These are phyloP conservation scores for Mus minutoides DNA, from an alignment of 2,797 vertebrate species.

Conservation along the genomic window DNA sequence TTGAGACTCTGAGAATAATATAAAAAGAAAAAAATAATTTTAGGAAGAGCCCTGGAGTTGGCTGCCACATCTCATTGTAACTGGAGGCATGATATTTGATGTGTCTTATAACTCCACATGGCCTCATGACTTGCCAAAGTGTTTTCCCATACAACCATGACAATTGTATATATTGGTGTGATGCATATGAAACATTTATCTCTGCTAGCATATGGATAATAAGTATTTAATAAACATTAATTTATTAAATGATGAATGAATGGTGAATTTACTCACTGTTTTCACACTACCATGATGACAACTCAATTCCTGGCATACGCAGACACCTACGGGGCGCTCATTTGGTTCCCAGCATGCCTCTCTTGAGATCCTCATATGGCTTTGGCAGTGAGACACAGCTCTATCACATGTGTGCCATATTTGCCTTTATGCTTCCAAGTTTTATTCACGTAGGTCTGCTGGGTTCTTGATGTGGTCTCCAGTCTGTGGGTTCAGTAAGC, in stretches of 20 bases:
- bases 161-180: conserved; percentile 10
- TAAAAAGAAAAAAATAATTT: background rate
- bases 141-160: background rate
- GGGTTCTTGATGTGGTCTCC: conserved; percentile 34
- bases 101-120: background rate
- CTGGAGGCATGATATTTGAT: background rate
- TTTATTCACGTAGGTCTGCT: background rate
- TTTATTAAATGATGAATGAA: conserved; percentile 63
- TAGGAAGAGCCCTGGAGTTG: conserved; percentile 18
- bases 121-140: background rate
- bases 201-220: background rate
- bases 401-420: conserved; percentile 6
- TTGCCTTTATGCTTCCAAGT: conserved; percentile 17
- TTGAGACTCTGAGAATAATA: conserved; percentile 10
- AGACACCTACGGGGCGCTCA: conserved; percentile 39
- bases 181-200: conserved; percentile 27
- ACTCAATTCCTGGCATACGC: conserved; percentile 43
- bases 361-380: background rate
- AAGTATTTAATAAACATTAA: conserved; percentile 61
- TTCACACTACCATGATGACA: background rate
- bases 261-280: conserved; percentile 43
- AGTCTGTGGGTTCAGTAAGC: conserved; percentile 50
- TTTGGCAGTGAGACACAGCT: conserved; percentile 44
- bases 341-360: conserved; percentile 54
- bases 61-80: background rate